These are phyloP conservation scores for Phalacrocorax brasilianus DNA, from an alignment of 2,113 vertebrate species.

Conservation along the genomic window DNA sequence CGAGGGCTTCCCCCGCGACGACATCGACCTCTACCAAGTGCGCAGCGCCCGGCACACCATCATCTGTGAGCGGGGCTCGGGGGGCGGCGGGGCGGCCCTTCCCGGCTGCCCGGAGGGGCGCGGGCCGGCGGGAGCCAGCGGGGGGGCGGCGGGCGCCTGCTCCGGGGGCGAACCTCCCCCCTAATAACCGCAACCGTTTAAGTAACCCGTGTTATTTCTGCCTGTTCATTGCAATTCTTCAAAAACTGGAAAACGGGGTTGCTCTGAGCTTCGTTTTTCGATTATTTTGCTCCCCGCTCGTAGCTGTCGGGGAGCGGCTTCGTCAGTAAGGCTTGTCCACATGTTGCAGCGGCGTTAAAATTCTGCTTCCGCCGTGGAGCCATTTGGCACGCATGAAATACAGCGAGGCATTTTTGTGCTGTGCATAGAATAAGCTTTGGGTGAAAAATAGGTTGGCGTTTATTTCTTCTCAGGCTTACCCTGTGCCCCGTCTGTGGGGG, in stretches of 20 bases:
- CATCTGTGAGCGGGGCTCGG: no score
- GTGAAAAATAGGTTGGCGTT: background rate
- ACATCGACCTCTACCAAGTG: no score
- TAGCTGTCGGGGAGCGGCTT: background rate
- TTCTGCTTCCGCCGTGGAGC: background rate
- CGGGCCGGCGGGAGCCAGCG: no score
- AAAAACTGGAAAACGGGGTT: rapidly evolving
- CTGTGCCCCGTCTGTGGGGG: background rate
- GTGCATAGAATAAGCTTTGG: background rate
- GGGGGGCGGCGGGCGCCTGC: no score
- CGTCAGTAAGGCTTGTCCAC: background rate
- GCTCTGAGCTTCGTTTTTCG: rapidly evolving
- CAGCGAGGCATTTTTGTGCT: background rate
- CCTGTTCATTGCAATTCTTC: no score
- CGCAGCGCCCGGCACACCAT: no score
- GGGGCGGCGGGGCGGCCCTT: no score
- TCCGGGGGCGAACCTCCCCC: no score
- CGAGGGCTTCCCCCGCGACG: no score
- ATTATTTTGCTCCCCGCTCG: rapidly evolving
- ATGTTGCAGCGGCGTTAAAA: background rate
- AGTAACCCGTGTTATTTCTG: no score
- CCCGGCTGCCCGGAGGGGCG: no score
- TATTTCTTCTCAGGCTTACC: background rate
- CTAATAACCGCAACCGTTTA: no score
- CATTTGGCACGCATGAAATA: rapidly evolving